Evolutionary conservation across 2,888 invertebrate genomes (phyloP).

Genomic region (Calameuta pallipes): DNA sequence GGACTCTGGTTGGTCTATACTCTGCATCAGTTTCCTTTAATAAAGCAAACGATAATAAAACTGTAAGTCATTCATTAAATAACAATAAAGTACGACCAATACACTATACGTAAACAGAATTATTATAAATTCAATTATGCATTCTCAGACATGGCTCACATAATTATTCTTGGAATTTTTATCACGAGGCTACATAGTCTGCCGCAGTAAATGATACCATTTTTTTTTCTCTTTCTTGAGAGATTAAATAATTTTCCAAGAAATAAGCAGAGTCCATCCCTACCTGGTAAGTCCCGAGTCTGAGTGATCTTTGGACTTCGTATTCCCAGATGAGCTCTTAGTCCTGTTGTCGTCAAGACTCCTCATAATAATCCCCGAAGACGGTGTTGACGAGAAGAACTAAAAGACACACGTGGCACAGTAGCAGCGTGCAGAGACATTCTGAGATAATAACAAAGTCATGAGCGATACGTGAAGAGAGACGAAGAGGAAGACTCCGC

Average conservation of each 20-base stretch:
- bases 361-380: constrained; percentile 18
- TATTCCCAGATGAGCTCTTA: constrained; percentile 47
- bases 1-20: constrained; percentile 38
- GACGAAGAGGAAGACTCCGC: background rate
- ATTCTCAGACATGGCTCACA: background rate
- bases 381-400: background rate
- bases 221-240: background rate
- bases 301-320: constrained; percentile 40
- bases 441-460: background rate
- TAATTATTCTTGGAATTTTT: background rate
- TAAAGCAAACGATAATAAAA: background rate
- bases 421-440: background rate
- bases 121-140: background rate
- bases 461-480: background rate
- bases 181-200: background rate
- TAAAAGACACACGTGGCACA: background rate
- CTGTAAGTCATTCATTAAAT: too few relatives aligned
- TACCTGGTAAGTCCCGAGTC: constrained; percentile 36
- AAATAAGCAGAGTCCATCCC: constrained; percentile 3
- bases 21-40: constrained; percentile 43
- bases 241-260: background rate
- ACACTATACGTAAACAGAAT: background rate
- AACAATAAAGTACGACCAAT: too few relatives aligned
- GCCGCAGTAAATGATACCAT: background rate
- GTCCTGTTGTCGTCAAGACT: constrained; percentile 30